Percentiles rank a stretch among this genome's conserved stretches.
These are phyloP conservation scores for Nannobrachium achirus DNA, from an alignment of 2,113 vertebrate genomes.

Conservation along the genomic window DNA sequence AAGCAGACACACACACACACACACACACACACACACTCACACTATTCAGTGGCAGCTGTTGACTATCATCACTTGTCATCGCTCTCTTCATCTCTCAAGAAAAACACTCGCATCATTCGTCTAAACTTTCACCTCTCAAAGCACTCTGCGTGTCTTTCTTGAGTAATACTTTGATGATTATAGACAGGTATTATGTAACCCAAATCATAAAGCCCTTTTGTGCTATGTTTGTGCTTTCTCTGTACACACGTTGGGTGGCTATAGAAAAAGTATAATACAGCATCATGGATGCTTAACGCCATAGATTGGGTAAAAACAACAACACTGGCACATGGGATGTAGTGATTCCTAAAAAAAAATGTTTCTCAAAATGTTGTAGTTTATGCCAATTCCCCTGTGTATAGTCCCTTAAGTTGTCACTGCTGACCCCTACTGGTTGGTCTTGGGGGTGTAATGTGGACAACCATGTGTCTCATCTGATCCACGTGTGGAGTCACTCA, in stretches of 20 bases:
- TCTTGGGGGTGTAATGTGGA: no score
- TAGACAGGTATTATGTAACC: background rate
- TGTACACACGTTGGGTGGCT: no score
- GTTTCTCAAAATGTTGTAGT: no score
- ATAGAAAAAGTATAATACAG: background rate
- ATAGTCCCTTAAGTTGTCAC: no score
- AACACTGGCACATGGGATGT: background rate
- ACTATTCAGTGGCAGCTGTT: constrained; percentile 58
- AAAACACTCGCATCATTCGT: constrained; percentile 23
- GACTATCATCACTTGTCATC: constrained; percentile 45
- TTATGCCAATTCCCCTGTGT: no score
- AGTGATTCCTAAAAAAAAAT: no score
- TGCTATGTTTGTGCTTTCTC: background rate
- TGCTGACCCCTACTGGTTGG: no score
- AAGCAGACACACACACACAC: constrained; percentile 17
- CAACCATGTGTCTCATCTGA: no score
- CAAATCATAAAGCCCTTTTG: background rate
- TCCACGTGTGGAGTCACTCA: no score
- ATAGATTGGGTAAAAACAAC: background rate
- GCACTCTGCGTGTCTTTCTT: background rate
- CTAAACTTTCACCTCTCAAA: constrained; percentile 16
- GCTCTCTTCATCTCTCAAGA: constrained; percentile 20
- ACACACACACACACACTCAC: constrained; percentile 8
- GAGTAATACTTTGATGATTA: background rate
- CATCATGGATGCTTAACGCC: background rate